Evolutionary conservation across 2,888 invertebrate species (phyloP), one percentile per base, ranked within the genome.

Genomic region (Hirtodrosophila histrioides): DNA sequence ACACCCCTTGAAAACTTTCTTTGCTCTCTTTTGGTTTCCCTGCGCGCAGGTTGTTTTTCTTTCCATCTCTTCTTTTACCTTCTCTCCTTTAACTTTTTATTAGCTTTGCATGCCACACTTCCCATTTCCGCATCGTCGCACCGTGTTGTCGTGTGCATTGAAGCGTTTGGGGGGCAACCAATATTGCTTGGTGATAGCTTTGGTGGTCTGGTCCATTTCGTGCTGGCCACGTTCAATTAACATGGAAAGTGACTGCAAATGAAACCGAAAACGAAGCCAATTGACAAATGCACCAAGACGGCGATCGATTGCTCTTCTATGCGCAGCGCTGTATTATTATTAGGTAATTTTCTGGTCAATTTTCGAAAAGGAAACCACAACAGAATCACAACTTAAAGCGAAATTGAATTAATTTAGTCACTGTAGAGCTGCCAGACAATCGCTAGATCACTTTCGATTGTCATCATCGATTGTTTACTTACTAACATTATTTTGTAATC

Each of bases 71-170:
- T 43, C 41, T 36, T 27, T 49, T 55, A 17, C 31, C 27, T 27
- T 27, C 27, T 5, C 4, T 27, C 27, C 3, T 27, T 27, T 27
- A 27, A 27, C 27, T 36, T 35, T 23, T 56, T 56, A 29, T 44
- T 69, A 48, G 37, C 53, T 51, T 71, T 69, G 57, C 60, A 57
- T 61, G 68, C 73, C 75, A 72, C 72, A 86, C 86, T 78, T 76
- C 65, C 69, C 57, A 76, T 81, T 84, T 83, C 86, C 83, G 86
- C 76, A 81, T 84, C 71, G 79, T 45, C 69, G 79, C 62, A 35
- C 56, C 11, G 44, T 29, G 6, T 7, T 51, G 8, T 31, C 31
- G 36, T 61, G 65, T 51, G 60, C 69, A 69, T 40, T 79, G 60
- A 49, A 79, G 62, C 76, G 63, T 40, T 69, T 23, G 39, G 9